Conservation (phyloP, 1,140 invertebrate genomes). For the Berghia stephanieae region DNA sequence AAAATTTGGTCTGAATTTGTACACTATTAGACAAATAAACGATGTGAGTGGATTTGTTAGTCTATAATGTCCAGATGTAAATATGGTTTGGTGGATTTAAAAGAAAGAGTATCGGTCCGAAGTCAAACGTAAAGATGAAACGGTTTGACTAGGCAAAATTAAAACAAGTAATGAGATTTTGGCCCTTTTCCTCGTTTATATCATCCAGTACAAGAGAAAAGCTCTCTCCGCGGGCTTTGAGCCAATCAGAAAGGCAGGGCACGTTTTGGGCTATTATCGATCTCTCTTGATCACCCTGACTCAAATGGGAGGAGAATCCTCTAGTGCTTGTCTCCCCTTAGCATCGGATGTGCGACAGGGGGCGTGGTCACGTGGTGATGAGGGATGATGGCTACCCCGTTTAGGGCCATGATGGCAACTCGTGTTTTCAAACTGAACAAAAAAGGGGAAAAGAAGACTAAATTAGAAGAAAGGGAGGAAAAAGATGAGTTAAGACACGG, state of each 20-base stretch:
- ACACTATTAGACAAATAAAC: not conserved
- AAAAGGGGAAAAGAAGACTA: too few relatives aligned
- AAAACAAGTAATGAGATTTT: slow-evolving; percentile 47
- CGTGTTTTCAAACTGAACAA: too few relatives aligned
- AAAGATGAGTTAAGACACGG: too few relatives aligned
- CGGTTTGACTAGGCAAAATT: slow-evolving; percentile 35
- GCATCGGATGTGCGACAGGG: too few relatives aligned
- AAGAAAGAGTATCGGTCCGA: not conserved
- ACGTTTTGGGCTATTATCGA: slow-evolving; percentile 22
- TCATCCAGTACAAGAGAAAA: not conserved
- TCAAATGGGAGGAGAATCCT: too few relatives aligned
- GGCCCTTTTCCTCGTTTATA: slow-evolving; percentile 9
- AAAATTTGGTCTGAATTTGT: not conserved
- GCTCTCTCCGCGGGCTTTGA: not conserved
- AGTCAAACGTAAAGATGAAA: slow-evolving; percentile 11
- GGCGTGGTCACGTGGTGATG: too few relatives aligned
- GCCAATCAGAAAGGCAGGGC: slow-evolving; percentile 23
- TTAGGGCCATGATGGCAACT: too few relatives aligned
- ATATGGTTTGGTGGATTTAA: not conserved
- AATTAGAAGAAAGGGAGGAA: too few relatives aligned
- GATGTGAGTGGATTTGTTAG: not conserved
- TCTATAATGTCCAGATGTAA: not conserved
- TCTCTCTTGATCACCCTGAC: too few relatives aligned
- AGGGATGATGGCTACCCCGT: too few relatives aligned
- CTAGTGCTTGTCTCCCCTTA: too few relatives aligned